Evolutionary conservation across 1,140 invertebrate genomes (phyloP).

Genomic region (Trichoplusia ni): DNA sequence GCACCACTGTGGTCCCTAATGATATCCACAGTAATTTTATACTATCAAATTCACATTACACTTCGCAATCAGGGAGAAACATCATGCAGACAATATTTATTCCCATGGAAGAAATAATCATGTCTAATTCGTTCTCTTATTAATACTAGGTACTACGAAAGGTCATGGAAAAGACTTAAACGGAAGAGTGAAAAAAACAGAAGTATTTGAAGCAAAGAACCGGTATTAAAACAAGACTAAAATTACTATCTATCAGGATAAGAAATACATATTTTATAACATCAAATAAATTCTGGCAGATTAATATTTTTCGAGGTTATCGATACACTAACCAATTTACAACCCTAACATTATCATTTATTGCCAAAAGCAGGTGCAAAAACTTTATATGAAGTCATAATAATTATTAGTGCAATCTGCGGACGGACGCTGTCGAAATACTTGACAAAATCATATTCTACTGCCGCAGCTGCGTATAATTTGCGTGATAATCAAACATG

Average conservation of each 20-base stretch:
- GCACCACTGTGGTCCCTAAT: conserved; percentile 5
- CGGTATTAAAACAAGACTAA: too few relatives aligned
- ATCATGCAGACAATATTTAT: not conserved
- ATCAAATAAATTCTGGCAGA: not conserved
- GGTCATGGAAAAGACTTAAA: too few relatives aligned
- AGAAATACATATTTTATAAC: not conserved
- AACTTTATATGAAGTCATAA: conserved; percentile 27
- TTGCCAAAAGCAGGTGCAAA: conserved; percentile 20
- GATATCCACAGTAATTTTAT: conserved; percentile 7
- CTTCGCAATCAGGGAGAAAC: not conserved
- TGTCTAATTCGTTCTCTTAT: not conserved
- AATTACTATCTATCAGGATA: too few relatives aligned
- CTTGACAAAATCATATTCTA: conserved; percentile 29
- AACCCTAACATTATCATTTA: conserved; percentile 2
- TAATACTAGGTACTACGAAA: not conserved
- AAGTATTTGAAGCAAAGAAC: too few relatives aligned
- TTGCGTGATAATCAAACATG: not conserved
- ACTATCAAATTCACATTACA: conserved; percentile 24
- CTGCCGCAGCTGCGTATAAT: conserved; percentile 11
- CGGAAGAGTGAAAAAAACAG: not conserved
- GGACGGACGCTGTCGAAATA: conserved; percentile 9
- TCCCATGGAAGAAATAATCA: conserved; percentile 1
- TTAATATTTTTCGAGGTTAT: too few relatives aligned
- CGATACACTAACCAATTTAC: conserved; percentile 11
- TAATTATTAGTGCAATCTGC: conserved; percentile 24